Conservation (phyloP, 2,113 vertebrate species). For the Tragelaphus scriptus region DNA sequence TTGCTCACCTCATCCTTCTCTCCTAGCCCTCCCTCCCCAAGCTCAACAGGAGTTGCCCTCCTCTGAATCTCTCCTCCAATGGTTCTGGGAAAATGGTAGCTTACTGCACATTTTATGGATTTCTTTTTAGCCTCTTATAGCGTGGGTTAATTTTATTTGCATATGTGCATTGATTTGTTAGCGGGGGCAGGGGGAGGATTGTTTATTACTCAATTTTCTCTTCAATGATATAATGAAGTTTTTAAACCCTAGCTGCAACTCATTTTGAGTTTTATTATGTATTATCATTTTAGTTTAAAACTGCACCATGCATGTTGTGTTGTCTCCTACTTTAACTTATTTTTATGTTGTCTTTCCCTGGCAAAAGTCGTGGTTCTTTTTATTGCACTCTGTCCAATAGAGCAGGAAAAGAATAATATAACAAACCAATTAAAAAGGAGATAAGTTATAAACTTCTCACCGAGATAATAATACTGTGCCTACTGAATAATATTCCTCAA, state of each 20-base stretch:
- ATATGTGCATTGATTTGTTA: constrained; percentile 39
- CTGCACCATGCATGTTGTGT: constrained; percentile 12
- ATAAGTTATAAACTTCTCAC: constrained; percentile 59
- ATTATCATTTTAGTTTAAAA: constrained; percentile 68
- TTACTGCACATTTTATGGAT: constrained; percentile 30
- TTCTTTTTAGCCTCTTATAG: constrained; percentile 53
- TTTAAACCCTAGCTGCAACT: constrained; percentile 60
- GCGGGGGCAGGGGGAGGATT: not conserved
- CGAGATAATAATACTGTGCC: constrained; percentile 12
- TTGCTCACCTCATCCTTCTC: not conserved
- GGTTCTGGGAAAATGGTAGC: not conserved
- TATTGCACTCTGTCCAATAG: constrained; percentile 38
- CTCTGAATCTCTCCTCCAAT: not conserved
- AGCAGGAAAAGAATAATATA: constrained; percentile 59
- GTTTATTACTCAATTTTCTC: constrained; percentile 70
- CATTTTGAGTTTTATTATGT: constrained; percentile 62
- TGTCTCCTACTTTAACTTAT: constrained; percentile 58
- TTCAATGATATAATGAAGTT: constrained; percentile 52
- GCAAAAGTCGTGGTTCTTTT: constrained; percentile 48
- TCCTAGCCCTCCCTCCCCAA: not conserved
- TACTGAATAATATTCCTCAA: constrained; percentile 34
- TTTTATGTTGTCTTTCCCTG: constrained; percentile 54
- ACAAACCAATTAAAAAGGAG: constrained; percentile 62
- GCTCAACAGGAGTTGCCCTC: not conserved
- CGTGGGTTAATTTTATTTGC: constrained; percentile 62